Evolutionary conservation across 2,888 invertebrate genomes (phyloP).

Genomic region (Cryptosula pallasiana): DNA sequence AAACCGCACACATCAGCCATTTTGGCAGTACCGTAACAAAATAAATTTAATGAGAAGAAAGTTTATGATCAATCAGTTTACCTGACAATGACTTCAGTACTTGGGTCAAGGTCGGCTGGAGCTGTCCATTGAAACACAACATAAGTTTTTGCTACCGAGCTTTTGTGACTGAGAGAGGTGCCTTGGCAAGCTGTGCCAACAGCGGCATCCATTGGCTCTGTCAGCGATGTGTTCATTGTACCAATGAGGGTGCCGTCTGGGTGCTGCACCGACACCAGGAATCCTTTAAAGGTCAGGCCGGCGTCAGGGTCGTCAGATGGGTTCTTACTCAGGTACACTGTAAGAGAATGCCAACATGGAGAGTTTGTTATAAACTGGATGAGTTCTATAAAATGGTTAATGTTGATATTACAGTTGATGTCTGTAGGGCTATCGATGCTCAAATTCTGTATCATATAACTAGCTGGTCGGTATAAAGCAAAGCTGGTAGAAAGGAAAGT

Average conservation of each 20-base stretch:
- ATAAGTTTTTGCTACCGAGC: neutral
- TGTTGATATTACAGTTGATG: too few relatives aligned
- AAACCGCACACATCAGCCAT: too few relatives aligned
- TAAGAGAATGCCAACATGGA: too few relatives aligned
- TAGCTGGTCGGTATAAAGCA: too few relatives aligned
- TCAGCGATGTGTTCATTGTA: neutral
- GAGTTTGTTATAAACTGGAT: too few relatives aligned
- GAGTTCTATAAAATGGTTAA: too few relatives aligned
- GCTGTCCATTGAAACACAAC: constrained; percentile 12
- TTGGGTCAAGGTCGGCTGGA: neutral
- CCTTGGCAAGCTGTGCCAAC: neutral
- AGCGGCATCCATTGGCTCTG: neutral
- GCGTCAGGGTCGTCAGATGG: neutral
- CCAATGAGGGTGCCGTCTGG: neutral
- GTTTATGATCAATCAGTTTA: neutral
- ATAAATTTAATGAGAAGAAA: neutral
- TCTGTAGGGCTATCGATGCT: too few relatives aligned
- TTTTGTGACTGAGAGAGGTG: neutral
- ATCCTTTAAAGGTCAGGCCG: neutral
- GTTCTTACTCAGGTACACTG: too few relatives aligned
- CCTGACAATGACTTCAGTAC: neutral
- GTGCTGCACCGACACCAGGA: constrained; percentile 12
- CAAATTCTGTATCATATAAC: too few relatives aligned
- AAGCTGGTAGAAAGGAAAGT: too few relatives aligned
- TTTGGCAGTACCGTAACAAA: too few relatives aligned